phyloP scores from a whole-genome alignment of 1,140 invertebrate species.

The Ceratina calcarata region DNA sequence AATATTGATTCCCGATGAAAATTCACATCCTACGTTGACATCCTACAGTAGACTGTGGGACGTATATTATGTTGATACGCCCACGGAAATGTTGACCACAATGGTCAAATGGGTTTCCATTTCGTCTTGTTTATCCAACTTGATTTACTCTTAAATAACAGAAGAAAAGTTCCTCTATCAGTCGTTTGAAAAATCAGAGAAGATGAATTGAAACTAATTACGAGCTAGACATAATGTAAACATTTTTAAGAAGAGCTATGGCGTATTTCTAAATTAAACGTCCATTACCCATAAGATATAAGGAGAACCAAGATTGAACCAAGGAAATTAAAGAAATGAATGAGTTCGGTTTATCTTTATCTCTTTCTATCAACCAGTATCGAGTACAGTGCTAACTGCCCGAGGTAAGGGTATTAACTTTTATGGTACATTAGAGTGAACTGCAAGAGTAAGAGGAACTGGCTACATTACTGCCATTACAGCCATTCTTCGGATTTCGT shows the following conservation, averaged over 20 bases:
- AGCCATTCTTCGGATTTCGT: not conserved
- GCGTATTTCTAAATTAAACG: too few species aligned
- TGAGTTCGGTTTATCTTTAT: not conserved
- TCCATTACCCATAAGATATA: too few species aligned
- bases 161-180: not conserved
- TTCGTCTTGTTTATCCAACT: too few species aligned
- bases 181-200: not conserved
- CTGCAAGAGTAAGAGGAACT: not conserved
- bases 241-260: too few species aligned
- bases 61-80: not conserved
- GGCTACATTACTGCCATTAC: not conserved
- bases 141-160: not conserved
- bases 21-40: not conserved
- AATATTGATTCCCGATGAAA: conserved; percentile 16
- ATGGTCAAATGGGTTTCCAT: not conserved
- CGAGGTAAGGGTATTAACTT: not conserved
- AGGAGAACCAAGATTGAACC: not conserved
- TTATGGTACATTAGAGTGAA: not conserved
- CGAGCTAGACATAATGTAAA: too few species aligned
- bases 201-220: not conserved
- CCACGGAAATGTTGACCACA: not conserved
- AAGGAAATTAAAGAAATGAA: not conserved
- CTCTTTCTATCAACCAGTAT: not conserved
- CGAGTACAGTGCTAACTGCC: not conserved
- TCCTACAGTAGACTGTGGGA: not conserved